These are phyloP conservation scores for Alethe castanea DNA, from an alignment of 2,113 vertebrate species.

Conservation along the genomic window DNA sequence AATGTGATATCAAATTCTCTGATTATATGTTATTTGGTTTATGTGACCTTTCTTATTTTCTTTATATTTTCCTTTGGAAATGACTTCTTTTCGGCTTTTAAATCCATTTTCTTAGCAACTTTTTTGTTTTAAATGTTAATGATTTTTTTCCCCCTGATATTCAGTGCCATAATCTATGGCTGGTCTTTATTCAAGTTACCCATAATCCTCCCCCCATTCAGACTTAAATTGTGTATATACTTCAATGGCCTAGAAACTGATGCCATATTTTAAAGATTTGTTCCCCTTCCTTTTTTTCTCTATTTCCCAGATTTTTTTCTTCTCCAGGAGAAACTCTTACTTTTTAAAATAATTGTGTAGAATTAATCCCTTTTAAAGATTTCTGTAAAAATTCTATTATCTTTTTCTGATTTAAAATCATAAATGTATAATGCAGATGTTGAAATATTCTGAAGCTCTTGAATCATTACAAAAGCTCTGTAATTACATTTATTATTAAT, in stretches of 20 bases:
- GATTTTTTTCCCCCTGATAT: not conserved
- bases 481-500: slow-evolving; percentile 1
- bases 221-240: not conserved
- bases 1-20: not conserved
- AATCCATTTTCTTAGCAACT: not conserved
- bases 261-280: not conserved
- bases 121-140: not conserved
- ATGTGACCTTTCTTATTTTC: not conserved
- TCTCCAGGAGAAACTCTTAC: not conserved
- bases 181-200: not conserved
- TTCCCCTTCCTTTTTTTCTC: not conserved
- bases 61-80: not conserved
- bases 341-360: not conserved
- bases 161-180: not conserved
- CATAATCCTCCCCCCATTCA: not conserved
- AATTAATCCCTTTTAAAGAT: not conserved
- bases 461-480: not conserved
- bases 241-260: not conserved
- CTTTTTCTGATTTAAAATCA: not conserved
- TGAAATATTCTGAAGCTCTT: not conserved
- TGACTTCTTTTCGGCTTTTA: not conserved
- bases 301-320: not conserved
- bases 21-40: not conserved
- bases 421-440: not conserved
- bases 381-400: not conserved